Evolutionary conservation across 2,113 vertebrate species (phyloP), one percentile per base, ranked within the genome.

Genomic region (Strix aluco): DNA sequence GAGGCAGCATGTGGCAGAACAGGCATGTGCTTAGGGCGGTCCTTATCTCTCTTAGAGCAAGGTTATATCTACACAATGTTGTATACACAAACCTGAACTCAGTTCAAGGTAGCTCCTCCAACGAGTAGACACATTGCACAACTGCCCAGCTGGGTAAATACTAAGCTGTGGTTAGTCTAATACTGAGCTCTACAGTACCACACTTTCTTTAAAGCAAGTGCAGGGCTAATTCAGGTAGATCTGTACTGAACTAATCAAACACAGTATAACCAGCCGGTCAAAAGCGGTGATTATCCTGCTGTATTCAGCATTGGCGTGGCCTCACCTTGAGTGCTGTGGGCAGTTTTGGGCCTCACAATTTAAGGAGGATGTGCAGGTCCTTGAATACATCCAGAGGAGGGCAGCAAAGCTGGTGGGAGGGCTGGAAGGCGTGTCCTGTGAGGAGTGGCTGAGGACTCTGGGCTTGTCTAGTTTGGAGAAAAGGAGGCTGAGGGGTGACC

Each of bases 301-400:
- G 67, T 8, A 6, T 17, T 58, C n/a, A 16, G 32, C 1, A 0
- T 6, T n/a, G 57, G 4, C 42, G 5, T 0, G 0, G 10, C 34
- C 30, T 75, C 42, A 6, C 27, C 29, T 3, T 7, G 22, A 20
- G 22, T 2, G 2, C 46, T 25, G 5, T 13, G 16, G 16, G 34
- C 29, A 26, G 51, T 27, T 15, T 11, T 57, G 55, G 13, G n/a
- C 27, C 30, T 9, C 3, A 7, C 21, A 20, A 7, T 27, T 62
- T 27, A 30, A n/a, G 36, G 36, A 67, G 26, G 10, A 19, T 47
- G 14, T 32, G 27, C 36, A 47, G 6, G 47, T 30, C 14, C 22
- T 62, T 71, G 25, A 30, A 19, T 20, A 25, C 1, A 0, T 63
- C 63, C 58, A 20, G 5, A 73, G 30, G 12, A 40, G 32, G 13